Base-by-base conservation (phyloP, 2,888 invertebrate species). In the Glyphotaelius pellucidus region DNA sequence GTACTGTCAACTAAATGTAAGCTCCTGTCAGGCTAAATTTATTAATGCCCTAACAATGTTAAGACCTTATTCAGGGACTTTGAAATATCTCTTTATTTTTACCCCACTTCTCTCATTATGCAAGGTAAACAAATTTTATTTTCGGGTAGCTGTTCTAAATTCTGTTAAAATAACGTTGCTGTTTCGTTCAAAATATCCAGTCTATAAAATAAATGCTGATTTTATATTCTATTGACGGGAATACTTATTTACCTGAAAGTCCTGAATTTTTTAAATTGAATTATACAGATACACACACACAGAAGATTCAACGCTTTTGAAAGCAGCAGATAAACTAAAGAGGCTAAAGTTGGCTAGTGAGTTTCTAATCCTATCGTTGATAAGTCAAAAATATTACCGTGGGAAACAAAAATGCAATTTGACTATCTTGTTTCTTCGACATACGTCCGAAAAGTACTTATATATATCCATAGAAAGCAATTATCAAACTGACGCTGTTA, bases 1-100 rank as follows among this genome's bases (percentile, higher is more conserved):
- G 79, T 80, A 91, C 87, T 86, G 86, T 91, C 86, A 87, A 87
- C 91, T 87, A 42, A 81, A 81, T 52, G 90, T 83, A 90, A 87
- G 87, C 87, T 87, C 87, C 87, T 52, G 87, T 87, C 87, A 67
- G 87, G 31, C 87, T 87, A 52, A 87, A 87, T 87, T 87, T 87
- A 87, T 87, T 87, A 87, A 87, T 87, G 67, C 47, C 87, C 67
- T 87, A 87, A 87, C 87, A 87, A 87, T 87, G 87, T 87, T 87
- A 87, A 87, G 87, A 31, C 87, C 32, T 32, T 42, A 25, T 42
- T 42, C 42, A 30, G n/a, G 38, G 83, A 83, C 83, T 32, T 83
- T 32, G 83, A 32, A 83, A 83, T 83, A 32, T 83, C 35, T 83
- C 67, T 67, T 67, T 67, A 67, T 67, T 67, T 67, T 67, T n/a